phyloP scores from a whole-genome alignment of 37 sponge, comb jelly and placozoan genomes.

The Mnemiopsis leidyi region DNA sequence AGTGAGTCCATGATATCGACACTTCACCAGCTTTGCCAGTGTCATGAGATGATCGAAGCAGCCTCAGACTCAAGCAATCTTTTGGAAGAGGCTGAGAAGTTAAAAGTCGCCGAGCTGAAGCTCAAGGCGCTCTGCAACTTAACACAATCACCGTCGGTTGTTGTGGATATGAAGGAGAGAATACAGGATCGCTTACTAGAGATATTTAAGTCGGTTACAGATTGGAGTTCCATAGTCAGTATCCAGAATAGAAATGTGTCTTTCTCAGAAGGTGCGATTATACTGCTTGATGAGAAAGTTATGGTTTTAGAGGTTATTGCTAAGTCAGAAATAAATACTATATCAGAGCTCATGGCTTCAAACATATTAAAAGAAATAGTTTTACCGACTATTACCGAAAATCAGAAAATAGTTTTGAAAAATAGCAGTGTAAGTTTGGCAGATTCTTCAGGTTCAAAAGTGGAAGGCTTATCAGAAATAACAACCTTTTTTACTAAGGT shows the following conservation, averaged over 20 bases:
- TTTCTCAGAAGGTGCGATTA: background rate
- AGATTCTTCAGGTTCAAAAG: background rate
- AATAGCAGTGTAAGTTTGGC: background rate
- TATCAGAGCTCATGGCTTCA: conserved; percentile 17
- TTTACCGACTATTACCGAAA: background rate
- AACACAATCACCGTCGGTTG: background rate
- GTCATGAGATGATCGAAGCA: conserved; percentile 3
- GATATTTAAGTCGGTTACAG: background rate
- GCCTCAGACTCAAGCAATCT: background rate
- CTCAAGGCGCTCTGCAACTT: background rate
- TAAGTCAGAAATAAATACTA: background rate
- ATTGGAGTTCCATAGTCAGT: background rate
- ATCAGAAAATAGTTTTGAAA: background rate
- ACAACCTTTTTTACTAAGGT: background rate
- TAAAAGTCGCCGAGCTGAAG: conserved; percentile 36
- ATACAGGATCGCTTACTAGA: background rate
- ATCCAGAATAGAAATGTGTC: background rate
- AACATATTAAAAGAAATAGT: background rate
- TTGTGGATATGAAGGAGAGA: background rate
- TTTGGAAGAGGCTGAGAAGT: background rate
- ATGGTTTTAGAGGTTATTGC: background rate
- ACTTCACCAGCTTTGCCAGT: conserved; percentile 39
- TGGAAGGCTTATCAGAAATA: background rate
- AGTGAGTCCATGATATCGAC: conserved; percentile 53
- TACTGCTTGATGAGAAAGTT: background rate